These are phyloP conservation scores for Marmota flaviventris DNA, from an alignment of 2,113 vertebrate genomes.

Conservation along the genomic window DNA sequence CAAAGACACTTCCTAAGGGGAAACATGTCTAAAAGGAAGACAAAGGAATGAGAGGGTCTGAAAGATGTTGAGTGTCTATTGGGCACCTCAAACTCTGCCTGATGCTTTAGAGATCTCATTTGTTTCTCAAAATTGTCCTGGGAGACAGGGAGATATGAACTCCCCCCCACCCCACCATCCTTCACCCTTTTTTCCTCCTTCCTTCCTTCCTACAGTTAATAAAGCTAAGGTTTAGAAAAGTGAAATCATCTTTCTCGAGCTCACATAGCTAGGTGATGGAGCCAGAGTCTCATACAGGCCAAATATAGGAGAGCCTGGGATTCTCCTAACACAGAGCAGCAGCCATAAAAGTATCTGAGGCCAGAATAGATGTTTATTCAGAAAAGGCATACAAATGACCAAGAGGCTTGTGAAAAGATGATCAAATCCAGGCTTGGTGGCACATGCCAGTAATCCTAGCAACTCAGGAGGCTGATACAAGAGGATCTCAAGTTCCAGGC, in stretches of 20 bases:
- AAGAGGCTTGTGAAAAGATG: background rate
- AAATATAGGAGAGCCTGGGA: background rate
- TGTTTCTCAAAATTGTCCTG: background rate
- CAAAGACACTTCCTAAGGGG: constrained; percentile 9
- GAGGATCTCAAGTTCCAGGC: too few relatives aligned
- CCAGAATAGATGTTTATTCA: background rate
- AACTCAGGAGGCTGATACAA: too few relatives aligned
- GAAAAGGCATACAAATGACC: background rate
- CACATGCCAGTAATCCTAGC: too few relatives aligned
- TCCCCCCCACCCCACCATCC: too few relatives aligned
- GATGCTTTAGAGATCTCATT: background rate
- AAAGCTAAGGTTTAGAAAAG: constrained; percentile 38
- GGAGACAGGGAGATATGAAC: background rate
- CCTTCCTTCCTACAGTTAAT: background rate
- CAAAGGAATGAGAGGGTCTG: background rate
- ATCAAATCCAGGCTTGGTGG: too few relatives aligned
- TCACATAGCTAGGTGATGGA: background rate
- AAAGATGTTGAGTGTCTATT: background rate
- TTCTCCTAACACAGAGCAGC: background rate
- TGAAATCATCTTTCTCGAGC: background rate
- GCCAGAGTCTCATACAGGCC: background rate
- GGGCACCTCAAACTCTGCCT: background rate
- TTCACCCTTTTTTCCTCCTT: too few relatives aligned
- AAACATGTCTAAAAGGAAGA: background rate
- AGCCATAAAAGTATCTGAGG: background rate